Percentiles rank a stretch among this genome's conserved stretches.
Evolutionary conservation across 2,888 invertebrate genomes (phyloP).

Genomic region (Patella caerulea): DNA sequence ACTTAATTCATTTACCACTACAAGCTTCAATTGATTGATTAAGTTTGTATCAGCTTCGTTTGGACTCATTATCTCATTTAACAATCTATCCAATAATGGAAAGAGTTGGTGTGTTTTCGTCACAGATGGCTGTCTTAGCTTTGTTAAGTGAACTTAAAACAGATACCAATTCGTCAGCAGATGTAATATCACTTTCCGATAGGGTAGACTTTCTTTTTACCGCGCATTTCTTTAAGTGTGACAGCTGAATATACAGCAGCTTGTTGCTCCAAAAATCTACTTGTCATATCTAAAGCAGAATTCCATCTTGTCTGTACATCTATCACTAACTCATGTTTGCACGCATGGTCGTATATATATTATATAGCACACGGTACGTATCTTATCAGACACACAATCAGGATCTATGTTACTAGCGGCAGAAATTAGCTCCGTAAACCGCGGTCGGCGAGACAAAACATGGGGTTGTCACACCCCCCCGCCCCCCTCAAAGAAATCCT

Average conservation of each 20-base stretch:
- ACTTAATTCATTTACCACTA: slow-evolving; percentile 2
- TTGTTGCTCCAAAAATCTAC: slow-evolving; percentile 33
- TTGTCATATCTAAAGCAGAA: slow-evolving; percentile 25
- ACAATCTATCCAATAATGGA: slow-evolving; percentile 14
- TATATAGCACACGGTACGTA: too few species aligned
- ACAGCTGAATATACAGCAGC: slow-evolving; percentile 30
- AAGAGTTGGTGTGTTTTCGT: slow-evolving; percentile 17
- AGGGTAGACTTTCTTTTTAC: slow-evolving; percentile 24
- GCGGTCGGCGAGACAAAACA: too few species aligned
- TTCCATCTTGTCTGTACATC: slow-evolving; percentile 26
- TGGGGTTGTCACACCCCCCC: too few species aligned
- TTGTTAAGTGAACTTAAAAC: slow-evolving; percentile 27
- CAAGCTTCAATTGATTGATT: slow-evolving; percentile 8
- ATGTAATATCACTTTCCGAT: slow-evolving; percentile 22
- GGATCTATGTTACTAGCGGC: too few species aligned
- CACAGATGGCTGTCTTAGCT: slow-evolving; percentile 28
- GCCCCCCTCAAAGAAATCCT: too few species aligned
- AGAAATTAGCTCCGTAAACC: too few species aligned
- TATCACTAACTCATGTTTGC: slow-evolving; percentile 12
- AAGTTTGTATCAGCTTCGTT: neutral
- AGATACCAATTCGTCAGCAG: slow-evolving; percentile 23
- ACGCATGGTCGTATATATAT: too few species aligned
- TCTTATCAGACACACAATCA: too few species aligned
- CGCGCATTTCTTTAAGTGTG: slow-evolving; percentile 14
- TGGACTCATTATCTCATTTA: neutral